Evolutionary conservation across 2,888 invertebrate genomes (phyloP).

Genomic region (Lasioglossum pauxillum): DNA sequence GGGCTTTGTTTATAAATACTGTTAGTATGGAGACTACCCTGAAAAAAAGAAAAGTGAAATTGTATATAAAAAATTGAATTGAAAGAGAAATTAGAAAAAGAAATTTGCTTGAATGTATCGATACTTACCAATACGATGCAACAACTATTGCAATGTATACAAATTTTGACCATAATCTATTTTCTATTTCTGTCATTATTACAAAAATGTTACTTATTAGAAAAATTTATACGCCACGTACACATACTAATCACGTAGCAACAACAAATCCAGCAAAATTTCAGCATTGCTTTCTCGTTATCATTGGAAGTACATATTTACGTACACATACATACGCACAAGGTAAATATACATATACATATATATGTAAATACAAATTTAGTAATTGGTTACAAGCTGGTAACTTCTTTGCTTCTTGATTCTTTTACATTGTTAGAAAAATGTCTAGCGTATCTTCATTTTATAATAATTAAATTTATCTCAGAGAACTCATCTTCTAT

Average conservation of each 20-base stretch:
- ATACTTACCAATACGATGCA: conserved; percentile 90
- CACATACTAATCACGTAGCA: not conserved
- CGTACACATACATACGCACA: not conserved
- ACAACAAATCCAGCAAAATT: not conserved
- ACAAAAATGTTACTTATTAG: too few relatives aligned
- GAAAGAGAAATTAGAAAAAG: not conserved
- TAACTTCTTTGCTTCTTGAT: not conserved
- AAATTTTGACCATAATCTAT: conserved; percentile 86
- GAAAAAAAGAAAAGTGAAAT: conserved; percentile 77
- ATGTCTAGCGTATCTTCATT: not conserved
- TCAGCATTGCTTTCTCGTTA: conserved; percentile 1
- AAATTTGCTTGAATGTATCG: conserved; percentile 19
- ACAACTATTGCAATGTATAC: conserved; percentile 91
- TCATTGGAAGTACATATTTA: not conserved
- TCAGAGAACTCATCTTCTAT: not conserved
- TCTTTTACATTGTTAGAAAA: not conserved
- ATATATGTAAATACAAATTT: not conserved
- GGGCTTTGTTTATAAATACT: conserved; percentile 96
- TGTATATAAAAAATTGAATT: not conserved
- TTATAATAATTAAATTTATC: not conserved
- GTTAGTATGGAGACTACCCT: conserved; percentile 97
- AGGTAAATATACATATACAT: not conserved
- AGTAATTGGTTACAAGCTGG: not conserved
- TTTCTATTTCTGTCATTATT: conserved; percentile 63
- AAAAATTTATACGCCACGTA: not conserved